phyloP scores from a whole-genome alignment of 2,888 invertebrate species.

The Lutraria lutraria region DNA sequence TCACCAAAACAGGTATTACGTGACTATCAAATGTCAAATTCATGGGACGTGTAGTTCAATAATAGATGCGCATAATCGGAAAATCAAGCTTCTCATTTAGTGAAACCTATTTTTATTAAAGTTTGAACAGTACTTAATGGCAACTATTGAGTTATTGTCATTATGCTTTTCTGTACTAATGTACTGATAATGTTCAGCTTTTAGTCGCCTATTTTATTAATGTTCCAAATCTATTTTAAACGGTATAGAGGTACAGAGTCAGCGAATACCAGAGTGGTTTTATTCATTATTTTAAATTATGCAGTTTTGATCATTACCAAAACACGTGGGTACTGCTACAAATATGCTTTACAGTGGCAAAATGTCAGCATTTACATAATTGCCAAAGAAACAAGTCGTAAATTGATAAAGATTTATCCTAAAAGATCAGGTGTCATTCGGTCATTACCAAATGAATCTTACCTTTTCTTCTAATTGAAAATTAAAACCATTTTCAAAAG shows the following conservation, averaged over 20 bases:
- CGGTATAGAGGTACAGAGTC: neutral
- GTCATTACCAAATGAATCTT: neutral
- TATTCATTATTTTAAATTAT: conserved; percentile 17
- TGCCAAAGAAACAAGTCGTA: neutral
- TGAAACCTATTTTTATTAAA: conserved; percentile 4
- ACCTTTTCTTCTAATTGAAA: neutral
- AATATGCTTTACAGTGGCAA: neutral
- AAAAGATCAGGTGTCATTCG: neutral
- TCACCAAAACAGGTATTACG: neutral
- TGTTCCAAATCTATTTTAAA: neutral
- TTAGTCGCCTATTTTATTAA: neutral
- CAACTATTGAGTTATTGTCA: neutral
- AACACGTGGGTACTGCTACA: neutral
- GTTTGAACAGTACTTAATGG: conserved; percentile 2
- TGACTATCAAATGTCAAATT: neutral
- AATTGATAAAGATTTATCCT: conserved; percentile 15
- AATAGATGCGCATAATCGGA: neutral
- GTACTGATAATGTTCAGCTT: neutral
- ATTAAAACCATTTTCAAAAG: neutral
- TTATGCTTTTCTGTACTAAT: neutral
- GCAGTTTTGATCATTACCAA: neutral
- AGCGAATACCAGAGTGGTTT: neutral
- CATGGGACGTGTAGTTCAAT: neutral
- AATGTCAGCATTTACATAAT: neutral
- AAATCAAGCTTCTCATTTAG: neutral